These are phyloP conservation scores for Oryctes rhinoceros DNA, from an alignment of 1,140 invertebrate species.

Conservation along the genomic window DNA sequence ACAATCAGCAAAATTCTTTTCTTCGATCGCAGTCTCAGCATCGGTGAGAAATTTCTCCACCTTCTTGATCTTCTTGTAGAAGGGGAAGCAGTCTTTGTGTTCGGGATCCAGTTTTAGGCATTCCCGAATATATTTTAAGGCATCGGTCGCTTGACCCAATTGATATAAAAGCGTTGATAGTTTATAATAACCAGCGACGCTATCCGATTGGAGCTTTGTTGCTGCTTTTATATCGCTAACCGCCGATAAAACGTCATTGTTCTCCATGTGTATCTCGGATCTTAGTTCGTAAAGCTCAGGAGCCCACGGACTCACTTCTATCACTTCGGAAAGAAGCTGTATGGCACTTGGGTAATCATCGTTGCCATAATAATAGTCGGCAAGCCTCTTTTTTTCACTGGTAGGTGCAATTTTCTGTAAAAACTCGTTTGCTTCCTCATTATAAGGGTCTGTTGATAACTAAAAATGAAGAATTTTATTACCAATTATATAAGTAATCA, in stretches of 20 bases:
- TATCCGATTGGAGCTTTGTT: constrained; percentile 90
- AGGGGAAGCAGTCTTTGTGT: constrained; percentile 93
- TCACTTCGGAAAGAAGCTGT: constrained; percentile 73
- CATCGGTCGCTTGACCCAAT: constrained; percentile 90
- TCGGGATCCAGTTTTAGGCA: constrained; percentile 98
- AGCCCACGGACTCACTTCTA: constrained; percentile 94
- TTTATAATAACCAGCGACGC: constrained; percentile 87
- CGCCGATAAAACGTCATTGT: constrained; percentile 85
- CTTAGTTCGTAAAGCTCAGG: constrained; percentile 82
- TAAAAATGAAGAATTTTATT: constrained; percentile 59
- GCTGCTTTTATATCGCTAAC: constrained; percentile 90
- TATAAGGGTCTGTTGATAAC: constrained; percentile 77
- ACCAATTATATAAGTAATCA: no score
- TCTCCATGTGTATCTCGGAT: constrained; percentile 82
- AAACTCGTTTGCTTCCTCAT: constrained; percentile 76
- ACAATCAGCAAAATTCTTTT: constrained; percentile 79
- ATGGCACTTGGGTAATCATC: constrained; percentile 77
- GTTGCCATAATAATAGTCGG: constrained; percentile 72
- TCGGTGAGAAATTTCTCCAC: constrained; percentile 85
- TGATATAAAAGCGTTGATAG: constrained; percentile 87
- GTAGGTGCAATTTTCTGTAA: constrained; percentile 72
- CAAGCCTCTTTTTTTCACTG: constrained; percentile 72
- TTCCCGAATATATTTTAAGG: constrained; percentile 92
- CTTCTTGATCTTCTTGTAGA: constrained; percentile 98
- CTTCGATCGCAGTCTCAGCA: constrained; percentile 75